phyloP scores from a whole-genome alignment of 2,113 vertebrate genomes.

The Clarias macrocephalus region DNA sequence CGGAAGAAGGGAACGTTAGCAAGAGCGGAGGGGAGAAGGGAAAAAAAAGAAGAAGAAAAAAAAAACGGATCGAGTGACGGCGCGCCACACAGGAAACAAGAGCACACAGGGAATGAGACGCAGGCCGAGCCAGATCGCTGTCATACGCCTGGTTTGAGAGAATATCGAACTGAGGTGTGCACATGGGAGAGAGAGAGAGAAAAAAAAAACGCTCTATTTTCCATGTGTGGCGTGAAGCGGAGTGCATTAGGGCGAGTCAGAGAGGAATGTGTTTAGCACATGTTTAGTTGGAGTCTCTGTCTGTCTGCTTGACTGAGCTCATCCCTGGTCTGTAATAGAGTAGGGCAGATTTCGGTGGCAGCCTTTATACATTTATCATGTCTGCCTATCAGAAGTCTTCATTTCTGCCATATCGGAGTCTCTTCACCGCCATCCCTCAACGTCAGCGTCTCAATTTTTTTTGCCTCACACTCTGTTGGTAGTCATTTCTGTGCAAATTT shows the following conservation, averaged over 20 bases:
- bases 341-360: constrained; percentile 24
- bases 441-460: neutral
- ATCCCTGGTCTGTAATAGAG: constrained; percentile 13
- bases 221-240: constrained; percentile 5
- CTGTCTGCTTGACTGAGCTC: constrained; percentile 22
- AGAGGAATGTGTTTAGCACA: constrained; percentile 35
- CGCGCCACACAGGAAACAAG: constrained; percentile 59
- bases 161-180: constrained; percentile 26
- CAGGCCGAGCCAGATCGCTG: constrained; percentile 35
- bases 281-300: constrained; percentile 24
- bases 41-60: constrained; percentile 55
- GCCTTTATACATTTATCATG: constrained; percentile 33
- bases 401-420: constrained; percentile 15
- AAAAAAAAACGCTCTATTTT: neutral
- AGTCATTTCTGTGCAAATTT: neutral
- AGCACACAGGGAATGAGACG: constrained; percentile 48
- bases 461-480: neutral
- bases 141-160: constrained; percentile 37
- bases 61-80: constrained; percentile 68
- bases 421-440: constrained; percentile 20
- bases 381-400: constrained; percentile 34
- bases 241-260: constrained; percentile 35
- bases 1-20: constrained; percentile 48
- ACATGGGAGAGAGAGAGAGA: neutral
- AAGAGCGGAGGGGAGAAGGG: constrained; percentile 39